A percentile compares a stretch with the other conserved stretches of the same genome.
phyloP scores from a whole-genome alignment of 2,113 vertebrate species.

The Oncorhynchus keta region DNA sequence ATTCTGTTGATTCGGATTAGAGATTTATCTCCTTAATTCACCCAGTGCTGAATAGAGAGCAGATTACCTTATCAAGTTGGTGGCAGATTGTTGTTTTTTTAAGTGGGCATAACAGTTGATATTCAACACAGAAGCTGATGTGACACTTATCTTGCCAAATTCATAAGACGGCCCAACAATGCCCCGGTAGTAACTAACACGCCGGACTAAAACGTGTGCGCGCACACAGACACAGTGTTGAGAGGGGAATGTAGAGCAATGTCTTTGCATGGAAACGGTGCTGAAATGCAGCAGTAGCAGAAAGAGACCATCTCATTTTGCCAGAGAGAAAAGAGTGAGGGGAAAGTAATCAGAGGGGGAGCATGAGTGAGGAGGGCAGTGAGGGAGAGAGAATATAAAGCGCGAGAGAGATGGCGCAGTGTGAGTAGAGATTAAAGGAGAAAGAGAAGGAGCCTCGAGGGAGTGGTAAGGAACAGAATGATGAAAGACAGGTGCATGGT shows the following conservation, averaged over 20 bases:
- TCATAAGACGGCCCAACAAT: slow-evolving; percentile 31
- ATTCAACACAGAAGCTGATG: slow-evolving; percentile 11
- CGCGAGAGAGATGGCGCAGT: slow-evolving; percentile 19
- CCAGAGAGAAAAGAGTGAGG: slow-evolving; percentile 38
- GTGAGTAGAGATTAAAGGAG: neutral
- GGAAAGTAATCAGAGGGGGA: slow-evolving; percentile 48
- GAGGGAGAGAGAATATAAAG: slow-evolving; percentile 43
- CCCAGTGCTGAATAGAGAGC: slow-evolving; percentile 39
- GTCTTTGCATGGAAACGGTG: slow-evolving; percentile 41
- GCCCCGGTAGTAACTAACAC: slow-evolving; percentile 12
- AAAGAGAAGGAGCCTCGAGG: neutral
- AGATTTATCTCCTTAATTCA: slow-evolving; percentile 48
- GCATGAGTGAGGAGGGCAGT: slow-evolving; percentile 6
- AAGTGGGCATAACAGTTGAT: slow-evolving; percentile 45
- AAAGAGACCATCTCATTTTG: slow-evolving; percentile 16
- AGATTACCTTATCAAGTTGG: slow-evolving; percentile 45
- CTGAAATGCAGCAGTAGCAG: slow-evolving; percentile 59
- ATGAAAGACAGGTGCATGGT: slow-evolving; percentile 51
- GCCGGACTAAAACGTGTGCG: too few species aligned
- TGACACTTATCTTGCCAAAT: slow-evolving; percentile 38
- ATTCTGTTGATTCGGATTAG: slow-evolving; percentile 58
- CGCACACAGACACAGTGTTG: slow-evolving; percentile 37
- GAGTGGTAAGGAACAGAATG: slow-evolving; percentile 33
- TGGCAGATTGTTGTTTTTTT: slow-evolving; percentile 6
- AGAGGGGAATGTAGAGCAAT: slow-evolving; percentile 29